Percentiles rank a stretch among this genome's conserved stretches.
phyloP scores from a whole-genome alignment of 2,888 invertebrate species.

The Tetragnatha montana region DNA sequence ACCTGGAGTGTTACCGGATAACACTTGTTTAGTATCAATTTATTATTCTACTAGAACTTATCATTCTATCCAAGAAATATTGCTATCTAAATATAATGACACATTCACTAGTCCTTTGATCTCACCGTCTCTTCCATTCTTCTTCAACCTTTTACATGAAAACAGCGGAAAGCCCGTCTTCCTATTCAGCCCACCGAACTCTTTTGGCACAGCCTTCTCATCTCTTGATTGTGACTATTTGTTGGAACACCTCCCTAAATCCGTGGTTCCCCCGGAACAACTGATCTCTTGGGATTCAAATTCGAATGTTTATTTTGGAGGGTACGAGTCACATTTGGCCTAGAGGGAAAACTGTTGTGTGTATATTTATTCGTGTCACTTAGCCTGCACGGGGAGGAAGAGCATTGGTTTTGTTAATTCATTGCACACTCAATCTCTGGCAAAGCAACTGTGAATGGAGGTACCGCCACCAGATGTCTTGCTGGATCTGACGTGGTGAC shows the following conservation, averaged over 20 bases:
- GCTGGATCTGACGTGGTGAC: not conserved
- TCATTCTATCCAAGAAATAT: too few species aligned
- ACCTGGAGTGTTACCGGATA: too few species aligned
- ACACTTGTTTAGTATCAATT: too few species aligned
- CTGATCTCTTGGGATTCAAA: slow-evolving; percentile 22
- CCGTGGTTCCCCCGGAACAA: slow-evolving; percentile 9
- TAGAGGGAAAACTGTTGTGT: not conserved
- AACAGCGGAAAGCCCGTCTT: not conserved
- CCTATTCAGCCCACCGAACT: not conserved
- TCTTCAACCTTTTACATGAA: not conserved
- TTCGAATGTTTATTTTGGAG: slow-evolving; percentile 38
- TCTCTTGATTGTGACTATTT: slow-evolving; percentile 21
- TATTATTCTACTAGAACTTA: too few species aligned
- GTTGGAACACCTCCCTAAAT: slow-evolving; percentile 22
- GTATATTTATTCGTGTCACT: slow-evolving; percentile 33
- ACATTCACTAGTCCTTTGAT: not conserved
- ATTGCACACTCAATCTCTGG: not conserved
- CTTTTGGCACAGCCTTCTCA: not conserved
- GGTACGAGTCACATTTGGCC: slow-evolving; percentile 7
- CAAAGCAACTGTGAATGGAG: not conserved
- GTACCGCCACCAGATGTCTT: not conserved
- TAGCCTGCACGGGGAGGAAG: not conserved
- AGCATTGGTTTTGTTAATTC: not conserved
- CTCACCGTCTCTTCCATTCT: not conserved
- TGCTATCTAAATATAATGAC: too few species aligned